Evolutionary conservation across 2,888 invertebrate genomes (phyloP).

Genomic region (Pilophorus perplexus): DNA sequence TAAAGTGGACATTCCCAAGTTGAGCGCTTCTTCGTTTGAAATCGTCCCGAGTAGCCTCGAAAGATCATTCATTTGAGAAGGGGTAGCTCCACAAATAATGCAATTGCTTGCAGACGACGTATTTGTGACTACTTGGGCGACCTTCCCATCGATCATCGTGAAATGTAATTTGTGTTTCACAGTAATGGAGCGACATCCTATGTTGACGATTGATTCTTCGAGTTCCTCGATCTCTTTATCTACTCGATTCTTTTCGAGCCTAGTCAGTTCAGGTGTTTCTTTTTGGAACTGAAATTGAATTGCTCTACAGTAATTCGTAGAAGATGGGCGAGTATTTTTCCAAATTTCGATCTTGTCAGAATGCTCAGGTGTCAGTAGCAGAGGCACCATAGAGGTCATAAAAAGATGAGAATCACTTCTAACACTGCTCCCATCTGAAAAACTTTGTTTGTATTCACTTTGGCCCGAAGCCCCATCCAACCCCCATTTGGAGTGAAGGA

Average conservation of each 20-base stretch:
- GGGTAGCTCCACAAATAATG: slow-evolving; percentile 23
- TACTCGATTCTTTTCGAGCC: slow-evolving; percentile 31
- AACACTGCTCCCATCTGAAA: background rate
- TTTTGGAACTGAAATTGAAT: slow-evolving; percentile 50
- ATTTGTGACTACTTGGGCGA: slow-evolving; percentile 38
- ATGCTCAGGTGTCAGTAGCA: slow-evolving; percentile 47
- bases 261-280: slow-evolving; percentile 47
- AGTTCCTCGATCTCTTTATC: slow-evolving; percentile 25
- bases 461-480: slow-evolving; percentile 6
- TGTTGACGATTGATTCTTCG: background rate
- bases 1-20: background rate
- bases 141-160: slow-evolving; percentile 44
- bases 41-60: background rate
- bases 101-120: slow-evolving; percentile 35
- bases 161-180: slow-evolving; percentile 14
- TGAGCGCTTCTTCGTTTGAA: background rate
- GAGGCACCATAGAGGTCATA: slow-evolving; percentile 48
- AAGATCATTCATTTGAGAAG: slow-evolving; percentile 22
- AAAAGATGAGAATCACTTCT: slow-evolving; percentile 33
- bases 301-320: slow-evolving; percentile 46
- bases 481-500: slow-evolving; percentile 11
- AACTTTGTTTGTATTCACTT: background rate
- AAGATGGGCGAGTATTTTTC: slow-evolving; percentile 50
- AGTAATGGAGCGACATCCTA: background rate
- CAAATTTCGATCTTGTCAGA: slow-evolving; percentile 47